phyloP scores from a whole-genome alignment of 1,140 invertebrate species.

The Drosophila virilis region DNA sequence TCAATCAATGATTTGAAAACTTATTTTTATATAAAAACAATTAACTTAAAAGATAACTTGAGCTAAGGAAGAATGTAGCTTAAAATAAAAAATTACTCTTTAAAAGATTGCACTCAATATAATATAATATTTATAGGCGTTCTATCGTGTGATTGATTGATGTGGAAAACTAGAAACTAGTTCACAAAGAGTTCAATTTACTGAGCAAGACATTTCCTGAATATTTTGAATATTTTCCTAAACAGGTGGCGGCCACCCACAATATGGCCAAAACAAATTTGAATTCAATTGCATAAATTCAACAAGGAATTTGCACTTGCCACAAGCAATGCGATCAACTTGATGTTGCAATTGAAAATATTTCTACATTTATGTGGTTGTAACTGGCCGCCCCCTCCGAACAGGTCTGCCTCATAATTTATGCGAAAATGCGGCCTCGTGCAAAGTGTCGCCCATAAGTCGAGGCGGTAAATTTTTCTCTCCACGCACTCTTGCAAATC shows the following conservation, averaged over 20 bases:
- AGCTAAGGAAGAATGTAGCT: too few species aligned
- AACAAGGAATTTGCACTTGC: neutral
- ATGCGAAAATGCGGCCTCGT: slow-evolving; percentile 60
- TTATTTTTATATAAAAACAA: too few species aligned
- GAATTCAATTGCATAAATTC: slow-evolving; percentile 3
- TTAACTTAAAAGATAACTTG: too few species aligned
- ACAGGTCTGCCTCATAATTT: slow-evolving; percentile 56
- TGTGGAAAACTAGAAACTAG: neutral
- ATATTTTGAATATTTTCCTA: neutral
- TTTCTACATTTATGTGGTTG: too few species aligned
- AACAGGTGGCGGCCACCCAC: slow-evolving; percentile 52
- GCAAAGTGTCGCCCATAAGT: slow-evolving; percentile 33
- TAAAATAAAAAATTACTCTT: too few species aligned
- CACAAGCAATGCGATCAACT: neutral
- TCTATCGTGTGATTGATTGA: neutral
- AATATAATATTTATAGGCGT: neutral
- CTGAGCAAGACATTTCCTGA: neutral
- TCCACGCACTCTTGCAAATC: slow-evolving; percentile 23
- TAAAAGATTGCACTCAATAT: too few species aligned
- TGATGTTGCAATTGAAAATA: neutral
- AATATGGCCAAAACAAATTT: slow-evolving; percentile 20
- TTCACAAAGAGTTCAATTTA: neutral
- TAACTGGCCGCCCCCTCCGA: neutral
- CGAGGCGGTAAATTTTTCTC: slow-evolving; percentile 32
- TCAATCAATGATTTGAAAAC: too few species aligned